Evolutionary conservation across 2,113 vertebrate genomes (phyloP), one percentile per base, ranked within the genome.

Genomic region (Dicaeum eximium): DNA sequence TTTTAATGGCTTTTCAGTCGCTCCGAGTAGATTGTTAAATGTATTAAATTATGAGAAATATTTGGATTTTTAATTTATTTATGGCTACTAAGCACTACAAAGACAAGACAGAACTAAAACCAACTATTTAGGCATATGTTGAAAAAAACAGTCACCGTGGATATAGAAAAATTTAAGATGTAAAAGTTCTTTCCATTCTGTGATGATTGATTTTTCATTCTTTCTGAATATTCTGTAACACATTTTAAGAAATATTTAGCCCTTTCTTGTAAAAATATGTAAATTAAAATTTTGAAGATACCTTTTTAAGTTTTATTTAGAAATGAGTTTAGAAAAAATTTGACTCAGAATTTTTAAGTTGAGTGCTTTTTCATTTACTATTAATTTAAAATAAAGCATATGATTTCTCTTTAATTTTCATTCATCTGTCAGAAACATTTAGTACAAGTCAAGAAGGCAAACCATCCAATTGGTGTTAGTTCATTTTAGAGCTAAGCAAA

Each of bases 401-500:
- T 42, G 28, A 15, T 80, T 79, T 74, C 21, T 27, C 33, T 92
- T 67, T 35, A 81, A 28, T 91, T 94, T 91, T 92, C 40, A 60
- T 31, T 74, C 44, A 58, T 81, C 30, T 85, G 53, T 95, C 73
- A 93, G 60, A 90, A 94, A 69, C 6, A 69, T 28, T 93, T 96
- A 75, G 38, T 4, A 0, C 74, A 80, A 95, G 44, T 67, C 89
- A 51, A 91, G 57, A 67, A 94, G 30, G 56, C 56, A 94, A 94
- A 82, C 58, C 51, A 67, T 54, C 22, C 58, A 44, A 57, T 61
- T 72, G 33, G 27, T 92, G 58, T 66, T 87, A 80, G 91, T 62
- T 73, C 61, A 30, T 58, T 80, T 93, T 53, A 86, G 28, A 90
- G 7, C 71, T 85, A 56, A 85, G 45, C 40, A 94, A 96, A 95